Evolutionary conservation across 2,113 vertebrate genomes (phyloP).

Genomic region (Callochromis pleurospilus): DNA sequence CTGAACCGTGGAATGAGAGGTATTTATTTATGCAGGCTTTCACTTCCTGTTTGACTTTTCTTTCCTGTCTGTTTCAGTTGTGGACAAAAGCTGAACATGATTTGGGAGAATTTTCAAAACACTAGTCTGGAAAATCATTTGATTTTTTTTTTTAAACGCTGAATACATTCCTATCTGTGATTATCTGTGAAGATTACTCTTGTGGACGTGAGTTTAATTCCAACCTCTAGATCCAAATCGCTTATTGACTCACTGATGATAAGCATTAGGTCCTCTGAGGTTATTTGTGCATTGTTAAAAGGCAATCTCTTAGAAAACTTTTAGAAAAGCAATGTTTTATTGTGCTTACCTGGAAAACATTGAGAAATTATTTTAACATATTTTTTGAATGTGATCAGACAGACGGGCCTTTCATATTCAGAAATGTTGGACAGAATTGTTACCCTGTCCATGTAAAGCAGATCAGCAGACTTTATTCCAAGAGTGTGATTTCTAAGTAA

Average conservation of each 20-base stretch:
- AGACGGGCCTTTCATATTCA: not conserved
- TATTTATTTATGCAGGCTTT: constrained; percentile 7
- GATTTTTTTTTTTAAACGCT: not conserved
- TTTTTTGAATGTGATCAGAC: not conserved
- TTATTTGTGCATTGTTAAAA: not conserved
- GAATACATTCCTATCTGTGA: not conserved
- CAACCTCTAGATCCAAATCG: not conserved
- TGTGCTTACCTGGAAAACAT: not conserved
- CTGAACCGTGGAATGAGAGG: constrained; percentile 73
- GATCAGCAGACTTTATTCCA: not conserved
- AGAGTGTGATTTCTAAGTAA: not conserved
- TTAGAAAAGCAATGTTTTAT: not conserved
- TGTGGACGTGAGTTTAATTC: constrained; percentile 21
- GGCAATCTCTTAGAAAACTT: not conserved
- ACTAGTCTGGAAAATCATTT: not conserved
- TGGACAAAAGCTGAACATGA: not conserved
- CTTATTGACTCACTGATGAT: constrained; percentile 4
- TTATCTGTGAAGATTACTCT: not conserved
- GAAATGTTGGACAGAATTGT: not conserved
- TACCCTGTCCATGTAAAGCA: not conserved
- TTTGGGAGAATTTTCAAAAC: not conserved
- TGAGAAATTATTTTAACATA: not conserved
- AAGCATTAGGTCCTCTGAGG: not conserved
- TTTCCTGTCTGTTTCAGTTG: not conserved
- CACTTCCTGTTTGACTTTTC: not conserved